Conservation (phyloP, 2,888 invertebrate species). For the Meandrusa payeni region DNA sequence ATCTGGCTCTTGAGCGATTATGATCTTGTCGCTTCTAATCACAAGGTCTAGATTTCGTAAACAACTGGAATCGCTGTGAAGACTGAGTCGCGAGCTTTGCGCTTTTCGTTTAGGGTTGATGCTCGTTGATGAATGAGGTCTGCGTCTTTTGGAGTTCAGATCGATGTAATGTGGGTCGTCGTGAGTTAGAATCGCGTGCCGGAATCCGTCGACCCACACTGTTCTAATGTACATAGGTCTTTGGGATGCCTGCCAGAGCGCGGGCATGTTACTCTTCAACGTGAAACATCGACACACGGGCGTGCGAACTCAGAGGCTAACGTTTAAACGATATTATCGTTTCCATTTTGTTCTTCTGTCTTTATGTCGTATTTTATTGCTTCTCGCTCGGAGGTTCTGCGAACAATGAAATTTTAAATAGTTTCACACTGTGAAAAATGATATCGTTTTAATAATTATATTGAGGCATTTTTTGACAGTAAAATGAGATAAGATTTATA, state of each 20-base stretch:
- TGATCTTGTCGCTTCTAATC: slow-evolving; percentile 50
- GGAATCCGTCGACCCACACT: slow-evolving; percentile 86
- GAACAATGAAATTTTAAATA: slow-evolving; percentile 15
- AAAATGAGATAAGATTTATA: too few relatives aligned
- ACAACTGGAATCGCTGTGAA: slow-evolving; percentile 46
- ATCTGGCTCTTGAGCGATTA: slow-evolving; percentile 37
- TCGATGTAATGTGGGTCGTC: slow-evolving; percentile 79
- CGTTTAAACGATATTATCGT: slow-evolving; percentile 55
- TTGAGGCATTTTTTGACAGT: too few relatives aligned
- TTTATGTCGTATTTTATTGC: slow-evolving; percentile 36
- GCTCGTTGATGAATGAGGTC: slow-evolving; percentile 62
- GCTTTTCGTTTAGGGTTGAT: slow-evolving; percentile 33
- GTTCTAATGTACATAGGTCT: slow-evolving; percentile 82
- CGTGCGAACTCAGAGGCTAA: slow-evolving; percentile 48
- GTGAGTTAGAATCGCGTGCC: slow-evolving; percentile 84
- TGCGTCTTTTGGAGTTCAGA: slow-evolving; percentile 43
- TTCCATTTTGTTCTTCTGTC: slow-evolving; percentile 12
- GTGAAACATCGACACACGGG: slow-evolving; percentile 39
- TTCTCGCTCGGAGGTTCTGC: slow-evolving; percentile 29
- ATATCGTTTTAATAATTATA: too few relatives aligned
- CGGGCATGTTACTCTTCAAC: slow-evolving; percentile 66
- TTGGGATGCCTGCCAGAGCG: slow-evolving; percentile 83
- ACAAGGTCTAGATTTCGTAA: slow-evolving; percentile 55
- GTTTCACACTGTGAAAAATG: too few relatives aligned
- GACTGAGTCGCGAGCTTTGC: slow-evolving; percentile 48